These are phyloP conservation scores for Microplitis demolitor DNA, from an alignment of 1,140 invertebrate genomes.

Conservation along the genomic window DNA sequence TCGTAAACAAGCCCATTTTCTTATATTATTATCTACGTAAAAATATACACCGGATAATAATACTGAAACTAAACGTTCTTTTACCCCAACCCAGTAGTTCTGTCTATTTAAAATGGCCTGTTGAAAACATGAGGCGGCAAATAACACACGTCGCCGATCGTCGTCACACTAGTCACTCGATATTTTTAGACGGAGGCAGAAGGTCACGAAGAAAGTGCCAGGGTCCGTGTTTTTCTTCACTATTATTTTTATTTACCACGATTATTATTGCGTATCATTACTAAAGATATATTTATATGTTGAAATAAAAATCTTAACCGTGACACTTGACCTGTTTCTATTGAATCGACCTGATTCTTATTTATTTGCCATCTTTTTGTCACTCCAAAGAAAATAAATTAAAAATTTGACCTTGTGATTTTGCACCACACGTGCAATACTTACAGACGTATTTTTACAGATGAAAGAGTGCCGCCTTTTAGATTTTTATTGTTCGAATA, in stretches of 20 bases:
- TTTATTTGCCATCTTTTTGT: background rate
- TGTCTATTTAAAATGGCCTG: background rate
- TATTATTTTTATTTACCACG: background rate
- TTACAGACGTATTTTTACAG: too few species aligned
- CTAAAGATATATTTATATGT: conserved; percentile 43
- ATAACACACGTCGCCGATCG: conserved; percentile 15
- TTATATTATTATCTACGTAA: too few species aligned
- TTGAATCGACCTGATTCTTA: conserved; percentile 5
- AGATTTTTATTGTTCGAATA: too few species aligned
- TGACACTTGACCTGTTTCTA: conserved; percentile 46
- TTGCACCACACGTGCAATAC: too few species aligned
- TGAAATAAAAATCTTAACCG: conserved; percentile 26
- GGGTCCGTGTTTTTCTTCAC: conserved; percentile 12
- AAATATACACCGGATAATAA: background rate
- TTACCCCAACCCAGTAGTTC: background rate
- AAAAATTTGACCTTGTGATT: too few species aligned
- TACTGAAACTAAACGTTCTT: background rate
- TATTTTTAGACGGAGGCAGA: conserved; percentile 47
- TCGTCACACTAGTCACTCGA: background rate
- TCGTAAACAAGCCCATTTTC: too few species aligned
- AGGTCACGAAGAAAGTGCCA: conserved; percentile 54
- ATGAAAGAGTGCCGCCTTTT: too few species aligned
- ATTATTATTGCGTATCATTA: background rate
- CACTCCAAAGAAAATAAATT: background rate
- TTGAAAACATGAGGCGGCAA: conserved; percentile 9